Conservation (phyloP, 2,888 invertebrate species). For the Leptogaster cylindrica region DNA sequence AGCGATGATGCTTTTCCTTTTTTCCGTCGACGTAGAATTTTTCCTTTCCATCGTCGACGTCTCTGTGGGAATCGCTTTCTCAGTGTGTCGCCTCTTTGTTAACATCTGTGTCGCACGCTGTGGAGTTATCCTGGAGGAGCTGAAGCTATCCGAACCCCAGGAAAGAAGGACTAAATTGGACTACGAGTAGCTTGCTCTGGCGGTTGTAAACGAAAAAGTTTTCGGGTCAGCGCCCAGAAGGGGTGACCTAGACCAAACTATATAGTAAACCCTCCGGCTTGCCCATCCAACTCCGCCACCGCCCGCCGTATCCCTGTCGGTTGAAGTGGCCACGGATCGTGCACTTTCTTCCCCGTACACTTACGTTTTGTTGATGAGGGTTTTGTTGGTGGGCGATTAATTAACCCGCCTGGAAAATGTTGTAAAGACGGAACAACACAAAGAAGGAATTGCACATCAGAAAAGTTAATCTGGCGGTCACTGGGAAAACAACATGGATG, state of each 20-base stretch:
- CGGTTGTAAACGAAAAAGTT: constrained; percentile 34
- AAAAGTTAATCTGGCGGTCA: constrained; percentile 36
- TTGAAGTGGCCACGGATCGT: not conserved
- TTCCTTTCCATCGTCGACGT: constrained; percentile 32
- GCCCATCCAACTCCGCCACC: not conserved
- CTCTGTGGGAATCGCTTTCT: constrained; percentile 35
- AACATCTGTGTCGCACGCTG: constrained; percentile 40
- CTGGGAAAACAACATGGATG: not conserved
- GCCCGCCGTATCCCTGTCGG: constrained; percentile 15
- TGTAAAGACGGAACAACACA: constrained; percentile 33
- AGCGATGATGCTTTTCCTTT: constrained; percentile 33
- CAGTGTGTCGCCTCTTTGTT: constrained; percentile 41
- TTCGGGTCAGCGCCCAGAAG: constrained; percentile 40
- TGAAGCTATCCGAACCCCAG: constrained; percentile 1
- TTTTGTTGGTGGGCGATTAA: constrained; percentile 31
- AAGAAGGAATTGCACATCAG: not conserved
- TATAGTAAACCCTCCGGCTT: constrained; percentile 22
- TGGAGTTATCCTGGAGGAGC: constrained; percentile 36
- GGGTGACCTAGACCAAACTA: constrained; percentile 37
- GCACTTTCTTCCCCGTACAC: constrained; percentile 31
- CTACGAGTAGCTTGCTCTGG: constrained; percentile 16
- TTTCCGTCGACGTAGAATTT: constrained; percentile 39
- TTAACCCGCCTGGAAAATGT: constrained; percentile 39
- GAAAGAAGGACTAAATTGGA: constrained; percentile 25
- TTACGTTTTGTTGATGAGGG: constrained; percentile 35